A percentile compares a stretch with the other conserved stretches of the same genome.
phyloP scores from a whole-genome alignment of 2,888 invertebrate genomes.

The Sphaerophoria taeniata region DNA sequence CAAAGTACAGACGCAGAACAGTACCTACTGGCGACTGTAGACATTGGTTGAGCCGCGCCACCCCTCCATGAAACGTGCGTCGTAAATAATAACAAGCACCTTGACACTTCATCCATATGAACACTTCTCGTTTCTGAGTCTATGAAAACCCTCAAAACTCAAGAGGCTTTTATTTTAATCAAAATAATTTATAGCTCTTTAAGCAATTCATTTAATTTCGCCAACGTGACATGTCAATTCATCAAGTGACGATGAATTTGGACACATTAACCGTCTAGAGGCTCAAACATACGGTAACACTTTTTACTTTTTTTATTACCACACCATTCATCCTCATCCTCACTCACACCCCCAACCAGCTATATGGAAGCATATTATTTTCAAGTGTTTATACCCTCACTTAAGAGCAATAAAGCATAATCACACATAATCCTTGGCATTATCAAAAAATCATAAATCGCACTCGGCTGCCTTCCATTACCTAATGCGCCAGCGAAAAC shows the following conservation, averaged over 20 bases:
- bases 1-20: no score
- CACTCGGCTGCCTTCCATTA: conserved; percentile 31
- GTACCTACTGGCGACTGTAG: no score
- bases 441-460: conserved; percentile 73
- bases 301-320: neutral
- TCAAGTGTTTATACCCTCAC: conserved; percentile 63
- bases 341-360: conserved; percentile 26
- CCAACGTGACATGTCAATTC: conserved; percentile 14
- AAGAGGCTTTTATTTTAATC: neutral
- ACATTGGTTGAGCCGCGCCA: no score
- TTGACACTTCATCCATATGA: no score
- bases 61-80: no score
- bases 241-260: conserved; percentile 17
- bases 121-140: no score
- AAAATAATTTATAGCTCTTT: neutral
- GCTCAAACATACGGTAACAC: neutral
- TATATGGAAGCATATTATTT: conserved; percentile 46
- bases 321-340: neutral
- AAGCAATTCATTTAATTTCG: conserved; percentile 8
- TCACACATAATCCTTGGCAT: conserved; percentile 72
- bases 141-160: neutral
- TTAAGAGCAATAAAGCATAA: conserved; percentile 71
- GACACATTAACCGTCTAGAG: neutral
- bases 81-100: no score
- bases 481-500: conserved; percentile 3